phyloP scores from a whole-genome alignment of 2,113 vertebrate genomes.

The Physeter macrocephalus region DNA sequence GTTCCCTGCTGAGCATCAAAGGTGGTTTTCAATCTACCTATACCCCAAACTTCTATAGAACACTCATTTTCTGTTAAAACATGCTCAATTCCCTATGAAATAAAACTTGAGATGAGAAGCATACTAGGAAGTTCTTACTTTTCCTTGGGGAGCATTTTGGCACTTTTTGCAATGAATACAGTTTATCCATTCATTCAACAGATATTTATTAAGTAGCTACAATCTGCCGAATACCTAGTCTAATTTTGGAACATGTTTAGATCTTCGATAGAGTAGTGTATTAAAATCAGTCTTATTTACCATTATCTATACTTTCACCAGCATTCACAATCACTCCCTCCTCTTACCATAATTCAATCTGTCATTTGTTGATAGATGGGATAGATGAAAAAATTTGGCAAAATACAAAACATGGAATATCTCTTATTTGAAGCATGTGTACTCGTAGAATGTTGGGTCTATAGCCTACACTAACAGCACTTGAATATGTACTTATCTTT shows the following conservation, averaged over 20 bases:
- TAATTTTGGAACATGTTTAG: slow-evolving; percentile 1
- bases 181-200: slow-evolving; percentile 65
- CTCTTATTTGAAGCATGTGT: slow-evolving; percentile 48
- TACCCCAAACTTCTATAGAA: slow-evolving; percentile 77
- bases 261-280: not conserved
- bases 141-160: slow-evolving; percentile 30
- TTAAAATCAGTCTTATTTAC: slow-evolving; percentile 58
- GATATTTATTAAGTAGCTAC: slow-evolving; percentile 43
- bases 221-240: not conserved
- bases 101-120: slow-evolving; percentile 77
- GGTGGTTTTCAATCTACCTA: slow-evolving; percentile 89
- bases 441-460: not conserved
- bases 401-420: not conserved
- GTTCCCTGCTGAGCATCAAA: slow-evolving; percentile 87
- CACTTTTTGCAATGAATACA: slow-evolving; percentile 53
- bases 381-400: slow-evolving; percentile 43
- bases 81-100: slow-evolving; percentile 76
- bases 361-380: slow-evolving; percentile 56
- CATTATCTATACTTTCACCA: slow-evolving; percentile 51
- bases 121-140: slow-evolving; percentile 59
- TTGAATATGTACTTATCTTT: slow-evolving; percentile 46
- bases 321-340: not conserved
- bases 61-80: slow-evolving; percentile 77
- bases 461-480: slow-evolving; percentile 27
- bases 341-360: slow-evolving; percentile 21